Evolutionary conservation across 2,888 invertebrate genomes (phyloP).

Genomic region (Xanthorhoe spadicearia): DNA sequence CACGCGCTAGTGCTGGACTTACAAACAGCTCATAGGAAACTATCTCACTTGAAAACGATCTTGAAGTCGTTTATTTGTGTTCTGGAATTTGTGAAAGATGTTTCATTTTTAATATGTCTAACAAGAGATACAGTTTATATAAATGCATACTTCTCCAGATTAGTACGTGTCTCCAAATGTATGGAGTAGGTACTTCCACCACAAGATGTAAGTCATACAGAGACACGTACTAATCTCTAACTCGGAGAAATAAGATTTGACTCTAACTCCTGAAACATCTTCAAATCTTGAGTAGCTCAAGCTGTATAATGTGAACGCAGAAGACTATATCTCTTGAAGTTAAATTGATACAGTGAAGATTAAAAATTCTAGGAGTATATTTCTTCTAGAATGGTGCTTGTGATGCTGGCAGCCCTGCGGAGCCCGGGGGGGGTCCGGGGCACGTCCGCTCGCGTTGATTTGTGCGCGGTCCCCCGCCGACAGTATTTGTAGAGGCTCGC

Average conservation of each 20-base stretch:
- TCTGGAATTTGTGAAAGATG: background rate
- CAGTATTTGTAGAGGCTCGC: conserved; percentile 76
- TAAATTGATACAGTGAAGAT: background rate
- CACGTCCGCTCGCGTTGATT: conserved; percentile 75
- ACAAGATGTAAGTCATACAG: too few relatives aligned
- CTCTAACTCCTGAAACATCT: too few relatives aligned
- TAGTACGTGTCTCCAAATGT: too few relatives aligned
- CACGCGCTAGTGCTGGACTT: background rate
- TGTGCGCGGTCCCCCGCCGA: conserved; percentile 81
- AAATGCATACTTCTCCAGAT: too few relatives aligned
- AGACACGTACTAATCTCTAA: too few relatives aligned
- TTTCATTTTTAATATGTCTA: background rate
- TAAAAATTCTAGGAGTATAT: background rate
- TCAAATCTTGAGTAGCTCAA: too few relatives aligned
- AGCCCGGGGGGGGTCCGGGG: conserved; percentile 69
- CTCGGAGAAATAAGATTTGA: too few relatives aligned
- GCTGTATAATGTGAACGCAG: background rate
- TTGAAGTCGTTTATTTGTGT: background rate
- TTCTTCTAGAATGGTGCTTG: background rate
- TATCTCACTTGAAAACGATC: background rate
- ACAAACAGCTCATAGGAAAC: background rate
- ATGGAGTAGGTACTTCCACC: too few relatives aligned
- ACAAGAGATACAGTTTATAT: too few relatives aligned
- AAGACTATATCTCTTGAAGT: background rate
- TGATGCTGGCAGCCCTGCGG: conserved; percentile 60